A percentile compares a stretch with the other conserved stretches of the same genome.
These are phyloP conservation scores for Rhagium mordax DNA, from an alignment of 2,888 invertebrate species.

Conservation along the genomic window DNA sequence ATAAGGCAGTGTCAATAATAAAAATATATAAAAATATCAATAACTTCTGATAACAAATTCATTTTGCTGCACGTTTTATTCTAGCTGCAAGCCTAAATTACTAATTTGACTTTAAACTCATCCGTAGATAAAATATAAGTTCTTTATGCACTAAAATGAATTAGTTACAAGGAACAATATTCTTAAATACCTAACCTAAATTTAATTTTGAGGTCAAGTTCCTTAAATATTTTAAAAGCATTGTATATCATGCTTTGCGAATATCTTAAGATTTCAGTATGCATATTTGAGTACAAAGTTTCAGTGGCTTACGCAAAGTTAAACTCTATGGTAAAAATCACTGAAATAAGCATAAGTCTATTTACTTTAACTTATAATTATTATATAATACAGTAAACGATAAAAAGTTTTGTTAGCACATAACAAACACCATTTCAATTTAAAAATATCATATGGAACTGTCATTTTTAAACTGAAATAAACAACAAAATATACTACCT, in stretches of 20 bases:
- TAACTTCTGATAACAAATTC: constrained; percentile 34
- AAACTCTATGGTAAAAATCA: constrained; percentile 9
- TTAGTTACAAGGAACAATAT: constrained; percentile 22
- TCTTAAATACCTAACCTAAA: constrained; percentile 11
- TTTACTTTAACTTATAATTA: constrained; percentile 45
- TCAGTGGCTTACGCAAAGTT: constrained; percentile 22
- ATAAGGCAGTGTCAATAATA: constrained; percentile 59
- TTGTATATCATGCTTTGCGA: constrained; percentile 10
- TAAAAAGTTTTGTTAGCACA: constrained; percentile 54
- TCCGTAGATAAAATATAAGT: not conserved
- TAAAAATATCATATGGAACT: constrained; percentile 48
- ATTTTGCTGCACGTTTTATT: constrained; percentile 14
- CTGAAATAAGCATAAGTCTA: constrained; percentile 30
- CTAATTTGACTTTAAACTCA: constrained; percentile 9
- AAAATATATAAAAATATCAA: constrained; percentile 47
- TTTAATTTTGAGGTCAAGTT: constrained; percentile 23
- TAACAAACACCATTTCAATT: constrained; percentile 55
- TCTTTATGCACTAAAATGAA: constrained; percentile 25
- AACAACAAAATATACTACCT: constrained; percentile 58
- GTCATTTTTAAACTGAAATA: constrained; percentile 57
- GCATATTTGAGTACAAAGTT: constrained; percentile 30
- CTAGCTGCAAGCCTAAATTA: not conserved
- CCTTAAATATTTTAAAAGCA: constrained; percentile 26
- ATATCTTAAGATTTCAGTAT: constrained; percentile 26
- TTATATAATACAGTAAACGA: constrained; percentile 58